Percentiles rank a stretch among this genome's conserved stretches.
phyloP scores from a whole-genome alignment of 2,888 invertebrate genomes.

The Dynastes maya region DNA sequence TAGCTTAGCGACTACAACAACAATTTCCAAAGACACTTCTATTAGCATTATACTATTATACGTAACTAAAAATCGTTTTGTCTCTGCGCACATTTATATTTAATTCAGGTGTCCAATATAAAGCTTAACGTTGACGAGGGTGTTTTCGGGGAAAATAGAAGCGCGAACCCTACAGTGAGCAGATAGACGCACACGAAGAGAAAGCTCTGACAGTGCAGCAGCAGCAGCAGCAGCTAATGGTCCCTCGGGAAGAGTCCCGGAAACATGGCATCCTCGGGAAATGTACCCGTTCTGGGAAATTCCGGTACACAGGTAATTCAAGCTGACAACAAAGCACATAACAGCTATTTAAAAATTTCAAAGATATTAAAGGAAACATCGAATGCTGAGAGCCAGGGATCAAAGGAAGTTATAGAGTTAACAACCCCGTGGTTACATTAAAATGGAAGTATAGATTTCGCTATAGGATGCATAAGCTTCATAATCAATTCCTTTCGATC shows the following conservation, averaged over 20 bases:
- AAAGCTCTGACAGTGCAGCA: slow-evolving; percentile 51
- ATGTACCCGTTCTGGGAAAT: slow-evolving; percentile 59
- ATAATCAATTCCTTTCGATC: not conserved
- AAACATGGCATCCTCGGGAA: slow-evolving; percentile 59
- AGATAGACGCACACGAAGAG: slow-evolving; percentile 20
- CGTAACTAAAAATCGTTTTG: slow-evolving; percentile 30
- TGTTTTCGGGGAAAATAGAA: slow-evolving; percentile 27
- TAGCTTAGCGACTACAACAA: not conserved
- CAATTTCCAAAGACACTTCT: slow-evolving; percentile 18
- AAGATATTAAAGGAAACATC: slow-evolving; percentile 33
- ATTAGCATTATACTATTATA: slow-evolving; percentile 23
- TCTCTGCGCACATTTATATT: slow-evolving; percentile 43
- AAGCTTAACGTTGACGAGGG: slow-evolving; percentile 41
- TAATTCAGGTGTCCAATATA: slow-evolving; percentile 48
- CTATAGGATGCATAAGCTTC: not conserved
- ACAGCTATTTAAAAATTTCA: slow-evolving; percentile 55
- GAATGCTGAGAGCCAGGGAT: not conserved
- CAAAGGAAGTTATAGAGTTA: not conserved
- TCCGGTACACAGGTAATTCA: slow-evolving; percentile 60
- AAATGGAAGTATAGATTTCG: not conserved
- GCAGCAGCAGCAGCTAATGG: slow-evolving; percentile 59
- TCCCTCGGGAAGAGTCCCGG: slow-evolving; percentile 59
- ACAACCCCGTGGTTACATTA: not conserved
- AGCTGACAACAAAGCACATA: slow-evolving; percentile 56
- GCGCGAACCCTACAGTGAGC: slow-evolving; percentile 9